Conservation (phyloP, 2,797 vertebrate species). For the Sebastes kiyomatsui region DNA sequence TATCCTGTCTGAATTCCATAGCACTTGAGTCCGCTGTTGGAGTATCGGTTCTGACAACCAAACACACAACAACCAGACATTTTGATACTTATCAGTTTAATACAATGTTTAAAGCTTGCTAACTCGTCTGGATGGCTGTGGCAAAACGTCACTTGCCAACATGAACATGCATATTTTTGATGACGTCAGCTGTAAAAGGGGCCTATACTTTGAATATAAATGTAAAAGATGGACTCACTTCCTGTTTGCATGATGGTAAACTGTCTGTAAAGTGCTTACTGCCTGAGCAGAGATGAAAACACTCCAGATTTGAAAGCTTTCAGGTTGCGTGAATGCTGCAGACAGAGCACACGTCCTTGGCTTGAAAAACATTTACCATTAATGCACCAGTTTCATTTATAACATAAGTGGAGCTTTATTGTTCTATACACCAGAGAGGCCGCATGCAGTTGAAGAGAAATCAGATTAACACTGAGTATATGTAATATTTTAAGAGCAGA, state of each 20-base stretch:
- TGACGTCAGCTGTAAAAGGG: neutral
- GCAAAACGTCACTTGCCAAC: neutral
- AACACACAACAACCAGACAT: no score
- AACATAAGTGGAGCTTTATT: constrained; percentile 13
- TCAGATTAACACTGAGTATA: constrained; percentile 18
- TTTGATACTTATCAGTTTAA: no score
- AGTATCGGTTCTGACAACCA: neutral
- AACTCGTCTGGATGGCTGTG: no score
- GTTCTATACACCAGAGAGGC: neutral
- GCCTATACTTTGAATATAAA: neutral
- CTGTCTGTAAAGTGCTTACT: neutral
- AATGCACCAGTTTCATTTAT: constrained; percentile 12
- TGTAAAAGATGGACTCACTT: constrained; percentile 8
- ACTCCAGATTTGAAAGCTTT: constrained; percentile 19
- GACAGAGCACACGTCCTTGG: neutral
- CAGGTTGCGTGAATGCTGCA: neutral
- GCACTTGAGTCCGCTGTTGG: no score
- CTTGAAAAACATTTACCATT: constrained; percentile 21
- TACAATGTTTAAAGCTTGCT: no score
- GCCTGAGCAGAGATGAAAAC: constrained; percentile 3
- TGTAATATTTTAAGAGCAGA: constrained; percentile 24
- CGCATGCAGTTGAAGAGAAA: neutral
- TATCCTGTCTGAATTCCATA: no score
- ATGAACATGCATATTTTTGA: accelerated
- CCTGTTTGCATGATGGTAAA: constrained; percentile 6